Conservation (phyloP, 2,888 invertebrate species). For the Cosmopolites sordidus region DNA sequence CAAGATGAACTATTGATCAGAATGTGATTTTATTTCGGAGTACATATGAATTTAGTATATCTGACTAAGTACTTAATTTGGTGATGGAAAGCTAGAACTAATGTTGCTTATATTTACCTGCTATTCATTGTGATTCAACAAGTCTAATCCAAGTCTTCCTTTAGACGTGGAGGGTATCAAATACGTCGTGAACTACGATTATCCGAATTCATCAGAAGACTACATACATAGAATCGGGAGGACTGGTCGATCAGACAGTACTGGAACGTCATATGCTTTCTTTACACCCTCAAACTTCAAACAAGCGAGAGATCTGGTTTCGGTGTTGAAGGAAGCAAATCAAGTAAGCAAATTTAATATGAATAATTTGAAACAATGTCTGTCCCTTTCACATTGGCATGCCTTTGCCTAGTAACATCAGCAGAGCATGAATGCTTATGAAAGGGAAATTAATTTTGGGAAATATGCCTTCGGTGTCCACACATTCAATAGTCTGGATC, state of each 20-base stretch:
- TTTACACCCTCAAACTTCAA: slow-evolving; percentile 85
- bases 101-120: neutral
- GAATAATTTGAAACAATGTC: too few species aligned
- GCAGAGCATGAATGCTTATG: slow-evolving; percentile 71
- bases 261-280: slow-evolving; percentile 92
- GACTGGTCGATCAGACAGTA: slow-evolving; percentile 81
- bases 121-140: neutral
- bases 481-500: slow-evolving; percentile 64
- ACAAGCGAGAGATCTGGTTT: slow-evolving; percentile 84
- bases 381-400: slow-evolving; percentile 76
- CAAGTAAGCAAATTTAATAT: slow-evolving; percentile 64
- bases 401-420: slow-evolving; percentile 58
- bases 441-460: slow-evolving; percentile 64
- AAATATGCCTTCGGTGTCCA: slow-evolving; percentile 79
- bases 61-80: too few species aligned
- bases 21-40: too few species aligned
- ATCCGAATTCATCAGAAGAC: slow-evolving; percentile 92
- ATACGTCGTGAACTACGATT: slow-evolving; percentile 95
- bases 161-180: slow-evolving; percentile 95
- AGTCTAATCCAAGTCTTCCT: slow-evolving; percentile 10
- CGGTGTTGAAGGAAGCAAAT: slow-evolving; percentile 85
- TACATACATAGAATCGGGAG: slow-evolving; percentile 94
- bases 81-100: too few species aligned
- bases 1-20: too few species aligned
- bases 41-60: too few species aligned